These are phyloP conservation scores for Globodera ellingtonae DNA, from an alignment of 1,140 invertebrate genomes.

Conservation along the genomic window DNA sequence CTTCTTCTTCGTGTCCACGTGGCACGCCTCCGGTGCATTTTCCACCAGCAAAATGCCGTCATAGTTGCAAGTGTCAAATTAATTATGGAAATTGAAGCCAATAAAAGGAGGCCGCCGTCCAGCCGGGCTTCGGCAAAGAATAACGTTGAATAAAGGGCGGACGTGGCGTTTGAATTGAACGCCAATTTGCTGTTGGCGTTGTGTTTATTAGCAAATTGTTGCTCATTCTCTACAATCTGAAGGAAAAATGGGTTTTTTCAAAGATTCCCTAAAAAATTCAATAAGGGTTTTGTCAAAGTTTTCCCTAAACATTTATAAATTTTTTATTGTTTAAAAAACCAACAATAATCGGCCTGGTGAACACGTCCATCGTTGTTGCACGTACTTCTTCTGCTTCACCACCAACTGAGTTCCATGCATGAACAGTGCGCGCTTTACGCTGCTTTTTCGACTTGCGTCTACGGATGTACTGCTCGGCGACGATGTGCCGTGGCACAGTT, in stretches of 20 bases:
- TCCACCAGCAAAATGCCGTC: not conserved
- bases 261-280: too few species aligned
- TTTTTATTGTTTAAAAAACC: not conserved
- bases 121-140: not conserved
- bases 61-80: not conserved
- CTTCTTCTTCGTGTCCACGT: not conserved
- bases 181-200: not conserved
- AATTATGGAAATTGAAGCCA: not conserved
- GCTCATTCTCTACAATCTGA: too few species aligned
- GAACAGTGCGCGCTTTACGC: conserved; percentile 26
- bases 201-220: not conserved
- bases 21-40: not conserved
- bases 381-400: conserved; percentile 15
- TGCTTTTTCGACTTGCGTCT: conserved; percentile 13
- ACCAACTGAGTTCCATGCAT: not conserved
- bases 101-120: not conserved
- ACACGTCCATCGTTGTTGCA: conserved; percentile 47
- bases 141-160: not conserved
- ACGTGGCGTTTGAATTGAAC: too few species aligned
- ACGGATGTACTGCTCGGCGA: conserved; percentile 31
- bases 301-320: not conserved
- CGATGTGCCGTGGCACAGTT: conserved; percentile 47
- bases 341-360: conserved; percentile 54
- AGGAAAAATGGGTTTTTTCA: too few species aligned
- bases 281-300: too few species aligned